Evolutionary conservation across 2,113 vertebrate species (phyloP), one percentile per base, ranked within the genome.

Genomic region (Fulica atra): DNA sequence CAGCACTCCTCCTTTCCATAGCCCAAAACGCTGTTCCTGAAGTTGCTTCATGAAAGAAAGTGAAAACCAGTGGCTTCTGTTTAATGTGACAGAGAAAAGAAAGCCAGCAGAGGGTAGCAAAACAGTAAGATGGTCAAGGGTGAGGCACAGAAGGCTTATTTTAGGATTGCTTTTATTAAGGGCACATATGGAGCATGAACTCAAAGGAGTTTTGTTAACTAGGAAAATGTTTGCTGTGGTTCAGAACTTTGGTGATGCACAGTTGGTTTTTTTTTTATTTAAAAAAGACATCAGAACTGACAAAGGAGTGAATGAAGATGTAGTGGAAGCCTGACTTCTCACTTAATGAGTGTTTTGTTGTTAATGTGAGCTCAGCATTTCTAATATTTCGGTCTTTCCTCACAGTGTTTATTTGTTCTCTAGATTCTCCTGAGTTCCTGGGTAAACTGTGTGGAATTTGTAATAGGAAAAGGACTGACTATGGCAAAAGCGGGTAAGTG

Each of bases 71-170:
- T 26, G 71, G 33, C 29, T 68, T 53, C 53, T 42, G 4, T 68
- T 91, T 79, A 12, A 19, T 25, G 25, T 74, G 72, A 74, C 48
- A 78, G 63, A 65, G 38, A 15, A 33, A 78, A 81, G n/a, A 24
- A 84, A 97, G 60, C 92, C 94, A 96, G 86, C 69, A 95, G 94
- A 94, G 88, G 94, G 94, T 97, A 95, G 91, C 92, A 95, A 64
- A 92, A 92, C 61, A 81, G 44, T 95, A 86, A 89, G 91, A 91
- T 64, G 1, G 57, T 28, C 33, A 56, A 48, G 20, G 16, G 46
- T 76, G 61, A 87, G 65, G 13, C 38, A 38, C 3, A 40, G 38
- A 89, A 71, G 1, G 18, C 19, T 84, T 8, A 7, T 56, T 81
- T 88, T 48, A 65, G 35, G 69, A 89, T 8, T 68, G 42, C 5